Percentiles rank a stretch among this genome's conserved stretches.
These are phyloP conservation scores for Psettodes erumei DNA, from an alignment of 2,113 vertebrate species.

Conservation along the genomic window DNA sequence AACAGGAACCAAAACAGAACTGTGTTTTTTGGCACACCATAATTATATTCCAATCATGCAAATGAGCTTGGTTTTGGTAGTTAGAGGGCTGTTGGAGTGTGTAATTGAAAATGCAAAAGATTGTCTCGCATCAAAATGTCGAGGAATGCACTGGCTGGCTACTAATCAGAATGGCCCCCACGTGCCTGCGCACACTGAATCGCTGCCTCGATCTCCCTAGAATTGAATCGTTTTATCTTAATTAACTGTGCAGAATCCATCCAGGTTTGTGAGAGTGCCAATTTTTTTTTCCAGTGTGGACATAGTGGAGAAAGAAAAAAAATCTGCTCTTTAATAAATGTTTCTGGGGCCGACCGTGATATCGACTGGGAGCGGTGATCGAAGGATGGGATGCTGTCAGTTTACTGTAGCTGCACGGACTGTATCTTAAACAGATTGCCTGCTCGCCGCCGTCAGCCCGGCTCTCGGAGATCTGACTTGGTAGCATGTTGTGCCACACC, in stretches of 20 bases:
- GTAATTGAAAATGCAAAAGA: conserved; percentile 86
- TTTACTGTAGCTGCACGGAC: conserved; percentile 58
- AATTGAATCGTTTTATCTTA: conserved; percentile 85
- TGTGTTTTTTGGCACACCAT: conserved; percentile 74
- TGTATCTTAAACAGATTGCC: conserved; percentile 69
- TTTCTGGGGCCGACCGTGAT: conserved; percentile 60
- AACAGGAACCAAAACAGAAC: conserved; percentile 76
- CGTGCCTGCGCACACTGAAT: conserved; percentile 65
- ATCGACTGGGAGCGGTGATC: conserved; percentile 64
- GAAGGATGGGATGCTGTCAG: conserved; percentile 64
- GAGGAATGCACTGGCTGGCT: conserved; percentile 74
- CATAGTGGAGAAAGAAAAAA: background rate
- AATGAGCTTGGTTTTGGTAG: conserved; percentile 84
- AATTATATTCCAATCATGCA: conserved; percentile 87
- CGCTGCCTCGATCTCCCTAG: conserved; percentile 76
- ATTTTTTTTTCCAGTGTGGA: conserved; percentile 56
- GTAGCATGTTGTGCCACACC: conserved; percentile 20
- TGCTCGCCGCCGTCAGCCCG: conserved; percentile 49
- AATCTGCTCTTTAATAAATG: conserved; percentile 68
- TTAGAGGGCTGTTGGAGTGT: conserved; percentile 85
- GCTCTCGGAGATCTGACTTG: conserved; percentile 26
- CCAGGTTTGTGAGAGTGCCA: conserved; percentile 74
- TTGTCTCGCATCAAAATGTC: conserved; percentile 84
- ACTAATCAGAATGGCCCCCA: conserved; percentile 78
- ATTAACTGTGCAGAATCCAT: conserved; percentile 81